Conservation (phyloP, 2,113 vertebrate species). For the Chloropsis cyanopogon region DNA sequence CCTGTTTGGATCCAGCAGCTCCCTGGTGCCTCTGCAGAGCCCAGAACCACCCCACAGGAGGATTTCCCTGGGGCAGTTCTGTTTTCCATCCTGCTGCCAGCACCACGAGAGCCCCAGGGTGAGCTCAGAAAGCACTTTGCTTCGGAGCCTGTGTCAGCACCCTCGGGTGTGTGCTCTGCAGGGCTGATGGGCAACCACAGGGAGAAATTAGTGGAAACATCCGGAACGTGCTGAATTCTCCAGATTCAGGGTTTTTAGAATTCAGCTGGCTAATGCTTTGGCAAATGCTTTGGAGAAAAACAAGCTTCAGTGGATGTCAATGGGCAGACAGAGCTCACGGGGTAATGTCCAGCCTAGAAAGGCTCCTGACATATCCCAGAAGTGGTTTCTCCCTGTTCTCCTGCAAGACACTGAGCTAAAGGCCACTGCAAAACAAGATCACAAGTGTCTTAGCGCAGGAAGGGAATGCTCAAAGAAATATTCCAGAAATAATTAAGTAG, state of each 20-base stretch:
- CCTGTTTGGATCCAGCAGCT: not conserved
- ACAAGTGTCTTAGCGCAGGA: not conserved
- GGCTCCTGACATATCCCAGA: not conserved
- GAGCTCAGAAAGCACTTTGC: not conserved
- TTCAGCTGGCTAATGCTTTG: not conserved
- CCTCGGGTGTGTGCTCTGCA: not conserved
- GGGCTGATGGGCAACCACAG: not conserved
- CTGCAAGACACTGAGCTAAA: not conserved
- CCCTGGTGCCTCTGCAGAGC: not conserved
- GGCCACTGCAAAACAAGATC: not conserved
- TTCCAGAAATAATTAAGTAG: not conserved
- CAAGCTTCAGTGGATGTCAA: not conserved
- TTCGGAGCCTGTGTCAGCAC: accelerated
- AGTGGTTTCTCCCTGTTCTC: not conserved
- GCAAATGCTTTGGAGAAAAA: not conserved
- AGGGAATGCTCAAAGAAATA: not conserved
- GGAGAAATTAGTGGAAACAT: not conserved
- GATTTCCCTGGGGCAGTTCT: not conserved
- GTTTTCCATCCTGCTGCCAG: not conserved
- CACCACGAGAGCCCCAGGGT: not conserved
- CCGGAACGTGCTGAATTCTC: not conserved
- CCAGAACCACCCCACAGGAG: accelerated
- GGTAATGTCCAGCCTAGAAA: not conserved
- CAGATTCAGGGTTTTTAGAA: not conserved
- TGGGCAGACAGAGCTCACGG: not conserved